phyloP scores from a whole-genome alignment of 1,140 invertebrate genomes.

The Panagrolaimus sp. region DNA sequence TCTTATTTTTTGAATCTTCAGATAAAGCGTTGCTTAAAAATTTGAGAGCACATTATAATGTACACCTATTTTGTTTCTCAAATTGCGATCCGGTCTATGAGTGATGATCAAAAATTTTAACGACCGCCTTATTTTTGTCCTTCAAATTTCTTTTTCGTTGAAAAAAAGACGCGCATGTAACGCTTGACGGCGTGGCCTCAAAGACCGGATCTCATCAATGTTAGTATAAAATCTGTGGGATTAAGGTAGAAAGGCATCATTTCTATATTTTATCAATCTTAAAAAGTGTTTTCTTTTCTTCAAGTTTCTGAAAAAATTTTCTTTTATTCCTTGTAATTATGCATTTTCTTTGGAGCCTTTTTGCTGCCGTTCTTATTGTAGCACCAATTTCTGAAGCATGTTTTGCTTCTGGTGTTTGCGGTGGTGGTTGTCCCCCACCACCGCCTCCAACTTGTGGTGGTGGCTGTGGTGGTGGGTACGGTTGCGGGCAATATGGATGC shows the following conservation, averaged over 20 bases:
- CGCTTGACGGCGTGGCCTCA: conserved; percentile 7
- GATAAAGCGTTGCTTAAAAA: too few species aligned
- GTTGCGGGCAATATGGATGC: conserved; percentile 44
- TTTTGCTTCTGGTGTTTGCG: conserved; percentile 36
- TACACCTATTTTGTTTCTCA: too few species aligned
- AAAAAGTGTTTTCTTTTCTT: not conserved
- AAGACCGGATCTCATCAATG: conserved; percentile 7
- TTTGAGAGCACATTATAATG: too few species aligned
- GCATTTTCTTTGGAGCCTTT: not conserved
- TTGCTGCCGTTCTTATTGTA: conserved; percentile 17
- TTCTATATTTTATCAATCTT: not conserved
- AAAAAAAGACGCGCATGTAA: not conserved
- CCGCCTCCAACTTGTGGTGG: conserved; percentile 22
- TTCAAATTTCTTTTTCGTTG: not conserved
- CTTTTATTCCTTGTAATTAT: not conserved
- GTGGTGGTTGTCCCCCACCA: conserved; percentile 22
- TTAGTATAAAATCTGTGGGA: not conserved
- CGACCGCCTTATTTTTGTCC: conserved; percentile 5
- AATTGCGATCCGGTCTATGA: too few species aligned
- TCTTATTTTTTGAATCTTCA: too few species aligned
- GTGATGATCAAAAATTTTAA: too few species aligned
- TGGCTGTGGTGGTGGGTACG: conserved; percentile 26
- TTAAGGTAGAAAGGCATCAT: conserved; percentile 1
- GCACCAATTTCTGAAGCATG: conserved; percentile 32
- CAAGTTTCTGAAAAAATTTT: not conserved